Evolutionary conservation across 2,113 vertebrate species (phyloP).

Genomic region (Melospiza georgiana): DNA sequence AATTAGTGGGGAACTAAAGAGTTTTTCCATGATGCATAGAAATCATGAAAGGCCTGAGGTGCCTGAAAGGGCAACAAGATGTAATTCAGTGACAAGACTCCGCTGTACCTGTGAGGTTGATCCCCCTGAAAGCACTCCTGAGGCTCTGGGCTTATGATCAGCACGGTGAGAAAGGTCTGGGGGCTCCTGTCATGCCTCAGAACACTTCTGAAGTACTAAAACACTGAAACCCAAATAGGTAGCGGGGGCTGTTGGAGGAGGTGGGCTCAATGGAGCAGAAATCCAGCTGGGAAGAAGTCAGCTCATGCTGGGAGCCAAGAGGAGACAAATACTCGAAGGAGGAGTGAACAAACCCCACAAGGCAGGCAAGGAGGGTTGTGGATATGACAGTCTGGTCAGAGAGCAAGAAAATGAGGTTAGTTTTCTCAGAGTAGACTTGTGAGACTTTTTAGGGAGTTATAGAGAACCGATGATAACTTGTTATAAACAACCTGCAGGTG

Average conservation of each 20-base stretch:
- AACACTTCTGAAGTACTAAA: too few species aligned
- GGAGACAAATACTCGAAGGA: not conserved
- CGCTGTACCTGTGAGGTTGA: fast-evolving
- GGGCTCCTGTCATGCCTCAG: not conserved
- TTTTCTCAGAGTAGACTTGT: not conserved
- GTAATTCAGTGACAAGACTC: not conserved
- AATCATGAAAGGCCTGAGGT: not conserved
- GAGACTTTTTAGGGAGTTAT: not conserved
- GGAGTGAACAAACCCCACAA: not conserved
- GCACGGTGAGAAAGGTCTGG: not conserved
- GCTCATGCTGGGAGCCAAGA: not conserved
- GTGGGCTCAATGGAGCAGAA: not conserved
- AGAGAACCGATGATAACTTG: not conserved
- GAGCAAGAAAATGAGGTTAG: not conserved
- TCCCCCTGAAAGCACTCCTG: not conserved
- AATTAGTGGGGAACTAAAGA: not conserved
- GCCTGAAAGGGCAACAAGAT: not conserved
- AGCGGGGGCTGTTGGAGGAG: not conserved
- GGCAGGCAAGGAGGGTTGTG: not conserved
- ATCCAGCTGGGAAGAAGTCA: not conserved
- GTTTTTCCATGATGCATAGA: not conserved
- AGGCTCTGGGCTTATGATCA: not conserved
- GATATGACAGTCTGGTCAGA: not conserved
- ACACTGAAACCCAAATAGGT: not conserved
- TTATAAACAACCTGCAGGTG: not conserved